phyloP scores from a whole-genome alignment of 2,797 vertebrate genomes.

The Trachops cirrhosus region DNA sequence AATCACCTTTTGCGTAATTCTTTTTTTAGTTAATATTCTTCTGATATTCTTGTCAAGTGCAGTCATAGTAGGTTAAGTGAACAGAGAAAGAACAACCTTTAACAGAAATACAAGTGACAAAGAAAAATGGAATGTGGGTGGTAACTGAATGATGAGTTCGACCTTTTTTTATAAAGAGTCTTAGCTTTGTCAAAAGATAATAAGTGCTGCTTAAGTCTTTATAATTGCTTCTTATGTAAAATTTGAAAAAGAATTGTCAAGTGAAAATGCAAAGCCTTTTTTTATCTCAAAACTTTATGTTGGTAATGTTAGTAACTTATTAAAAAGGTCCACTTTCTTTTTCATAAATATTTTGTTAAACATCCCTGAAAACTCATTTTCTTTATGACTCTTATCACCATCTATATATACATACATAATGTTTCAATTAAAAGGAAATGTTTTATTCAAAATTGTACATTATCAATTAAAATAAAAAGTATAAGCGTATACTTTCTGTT shows the following conservation, averaged over 20 bases:
- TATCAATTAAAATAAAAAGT: background rate
- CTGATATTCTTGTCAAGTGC: background rate
- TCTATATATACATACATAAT: background rate
- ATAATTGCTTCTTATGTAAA: constrained; percentile 41
- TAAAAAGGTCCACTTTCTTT: constrained; percentile 1
- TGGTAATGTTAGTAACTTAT: constrained; percentile 23
- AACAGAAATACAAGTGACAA: constrained; percentile 32
- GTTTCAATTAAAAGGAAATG: background rate
- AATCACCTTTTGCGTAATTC: background rate
- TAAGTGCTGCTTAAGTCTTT: background rate
- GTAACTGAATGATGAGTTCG: background rate
- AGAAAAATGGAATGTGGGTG: constrained; percentile 19
- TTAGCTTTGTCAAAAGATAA: constrained; percentile 43
- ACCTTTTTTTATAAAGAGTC: background rate
- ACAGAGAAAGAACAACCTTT: background rate
- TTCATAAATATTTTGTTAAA: constrained; percentile 34
- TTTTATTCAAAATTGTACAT: background rate
- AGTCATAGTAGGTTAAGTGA: background rate
- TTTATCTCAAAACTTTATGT: background rate
- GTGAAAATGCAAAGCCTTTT: constrained; percentile 8
- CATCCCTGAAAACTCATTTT: background rate
- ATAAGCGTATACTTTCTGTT: background rate
- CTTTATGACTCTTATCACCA: background rate
- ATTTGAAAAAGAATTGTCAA: constrained; percentile 5
- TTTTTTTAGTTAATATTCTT: background rate